A percentile compares a stretch with the other conserved stretches of the same genome.
Evolutionary conservation across 2,888 invertebrate species (phyloP).

Genomic region (Meteorus colon): DNA sequence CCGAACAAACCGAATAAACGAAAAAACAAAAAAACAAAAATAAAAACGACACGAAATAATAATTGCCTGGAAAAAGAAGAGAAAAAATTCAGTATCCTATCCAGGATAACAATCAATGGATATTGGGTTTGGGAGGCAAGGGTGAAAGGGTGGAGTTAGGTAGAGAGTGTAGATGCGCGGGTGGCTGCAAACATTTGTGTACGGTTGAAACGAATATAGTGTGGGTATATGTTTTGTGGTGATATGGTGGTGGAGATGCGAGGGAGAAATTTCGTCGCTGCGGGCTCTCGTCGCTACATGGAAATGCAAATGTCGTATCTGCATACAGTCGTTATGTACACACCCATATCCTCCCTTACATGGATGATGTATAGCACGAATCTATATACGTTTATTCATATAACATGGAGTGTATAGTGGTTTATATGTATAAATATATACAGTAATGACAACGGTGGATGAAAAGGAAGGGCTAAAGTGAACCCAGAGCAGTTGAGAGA

Average conservation of each 20-base stretch:
- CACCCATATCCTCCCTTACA: conserved; percentile 29
- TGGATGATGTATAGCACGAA: conserved; percentile 11
- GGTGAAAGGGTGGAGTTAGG: neutral
- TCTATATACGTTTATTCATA: conserved; percentile 15
- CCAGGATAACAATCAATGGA: neutral
- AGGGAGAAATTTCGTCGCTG: conserved; percentile 18
- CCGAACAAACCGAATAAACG: neutral
- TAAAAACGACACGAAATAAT: neutral
- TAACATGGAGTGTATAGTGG: neutral
- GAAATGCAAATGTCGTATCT: conserved; percentile 45
- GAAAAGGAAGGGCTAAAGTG: conserved; percentile 4
- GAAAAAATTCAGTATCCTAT: neutral
- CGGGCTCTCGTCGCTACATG: conserved; percentile 40
- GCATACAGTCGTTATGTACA: conserved; percentile 43
- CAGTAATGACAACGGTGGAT: neutral
- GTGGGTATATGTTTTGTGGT: neutral
- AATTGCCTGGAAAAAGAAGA: neutral
- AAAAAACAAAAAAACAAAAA: too few relatives aligned
- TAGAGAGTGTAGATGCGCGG: neutral
- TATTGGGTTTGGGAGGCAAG: neutral
- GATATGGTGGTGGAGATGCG: neutral
- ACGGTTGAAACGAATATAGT: conserved; percentile 5
- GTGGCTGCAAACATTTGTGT: conserved; percentile 11
- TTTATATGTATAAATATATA: conserved; percentile 2
- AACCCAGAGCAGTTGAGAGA: neutral